Evolutionary conservation across 53 echinoderm and acorn worm genomes (phyloP).

Genomic region (Echinarachnius parma): DNA sequence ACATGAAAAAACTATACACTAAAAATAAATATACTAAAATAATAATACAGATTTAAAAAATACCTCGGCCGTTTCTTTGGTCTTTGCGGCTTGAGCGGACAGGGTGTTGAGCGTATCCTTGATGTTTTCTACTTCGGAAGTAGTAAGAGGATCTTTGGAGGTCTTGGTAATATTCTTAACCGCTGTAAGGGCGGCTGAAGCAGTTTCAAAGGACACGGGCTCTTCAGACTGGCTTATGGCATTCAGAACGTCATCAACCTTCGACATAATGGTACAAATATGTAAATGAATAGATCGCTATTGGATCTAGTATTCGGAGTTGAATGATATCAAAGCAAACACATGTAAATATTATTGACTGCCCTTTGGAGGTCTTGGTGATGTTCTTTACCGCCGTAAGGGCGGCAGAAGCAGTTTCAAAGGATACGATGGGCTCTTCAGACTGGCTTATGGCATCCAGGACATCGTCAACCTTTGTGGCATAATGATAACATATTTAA

Average conservation of each 20-base stretch:
- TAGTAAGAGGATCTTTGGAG: background rate
- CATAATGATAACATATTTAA: no score
- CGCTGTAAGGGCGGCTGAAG: slow-evolving; percentile 8
- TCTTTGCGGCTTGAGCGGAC: slow-evolving; percentile 11
- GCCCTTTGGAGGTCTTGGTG: background rate
- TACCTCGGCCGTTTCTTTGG: slow-evolving; percentile 23
- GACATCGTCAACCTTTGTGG: no score
- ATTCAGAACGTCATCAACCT: slow-evolving; percentile 11
- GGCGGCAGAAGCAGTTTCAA: no score
- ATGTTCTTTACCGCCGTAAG: background rate
- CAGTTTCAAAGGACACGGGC: slow-evolving; percentile 3
- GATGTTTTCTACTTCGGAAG: background rate
- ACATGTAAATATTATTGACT: no score
- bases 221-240: slow-evolving; percentile 1
- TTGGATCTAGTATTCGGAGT: no score
- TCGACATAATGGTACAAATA: background rate
- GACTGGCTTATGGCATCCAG: no score
- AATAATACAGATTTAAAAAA: background rate
- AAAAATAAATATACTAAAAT: no score
- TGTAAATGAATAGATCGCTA: background rate
- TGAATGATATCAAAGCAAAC: no score
- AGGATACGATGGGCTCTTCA: no score
- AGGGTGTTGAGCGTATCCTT: background rate
- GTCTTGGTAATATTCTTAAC: slow-evolving; percentile 7
- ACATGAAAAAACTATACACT: no score